Evolutionary conservation across 2,888 invertebrate species (phyloP).

Genomic region (Itoplectis maculator): DNA sequence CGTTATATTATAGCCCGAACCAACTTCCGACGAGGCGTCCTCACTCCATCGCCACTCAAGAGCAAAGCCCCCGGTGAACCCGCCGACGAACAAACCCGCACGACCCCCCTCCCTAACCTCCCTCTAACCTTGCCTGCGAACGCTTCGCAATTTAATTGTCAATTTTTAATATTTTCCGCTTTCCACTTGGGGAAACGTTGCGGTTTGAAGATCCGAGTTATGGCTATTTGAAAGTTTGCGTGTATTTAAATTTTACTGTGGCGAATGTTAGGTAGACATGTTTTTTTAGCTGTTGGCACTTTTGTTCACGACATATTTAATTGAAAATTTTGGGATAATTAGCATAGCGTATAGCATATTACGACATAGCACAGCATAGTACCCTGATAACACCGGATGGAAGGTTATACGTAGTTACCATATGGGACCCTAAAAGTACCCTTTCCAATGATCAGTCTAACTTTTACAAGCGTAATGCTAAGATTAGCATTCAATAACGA

Average conservation of each 20-base stretch:
- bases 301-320: too few relatives aligned
- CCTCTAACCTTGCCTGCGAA: neutral
- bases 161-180: constrained; percentile 3
- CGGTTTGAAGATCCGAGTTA: neutral
- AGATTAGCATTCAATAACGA: too few relatives aligned
- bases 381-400: too few relatives aligned
- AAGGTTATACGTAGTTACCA: too few relatives aligned
- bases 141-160: constrained; percentile 24
- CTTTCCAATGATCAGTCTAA: too few relatives aligned
- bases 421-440: too few relatives aligned
- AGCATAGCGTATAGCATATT: neutral
- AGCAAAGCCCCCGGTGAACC: constrained; percentile 38
- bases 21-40: constrained; percentile 80
- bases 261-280: too few relatives aligned
- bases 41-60: constrained; percentile 71
- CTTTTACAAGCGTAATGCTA: too few relatives aligned
- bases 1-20: constrained; percentile 82
- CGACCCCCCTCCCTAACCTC: neutral
- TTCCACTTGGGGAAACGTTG: neutral
- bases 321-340: too few relatives aligned
- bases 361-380: too few relatives aligned
- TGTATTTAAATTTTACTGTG: neutral
- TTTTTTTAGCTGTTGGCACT: too few relatives aligned
- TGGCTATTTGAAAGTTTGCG: neutral
- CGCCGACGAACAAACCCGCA: constrained; percentile 34